Evolutionary conservation across 2,797 vertebrate genomes (phyloP), one percentile per base, ranked within the genome.

Genomic region (Hemitrygon akajei): DNA sequence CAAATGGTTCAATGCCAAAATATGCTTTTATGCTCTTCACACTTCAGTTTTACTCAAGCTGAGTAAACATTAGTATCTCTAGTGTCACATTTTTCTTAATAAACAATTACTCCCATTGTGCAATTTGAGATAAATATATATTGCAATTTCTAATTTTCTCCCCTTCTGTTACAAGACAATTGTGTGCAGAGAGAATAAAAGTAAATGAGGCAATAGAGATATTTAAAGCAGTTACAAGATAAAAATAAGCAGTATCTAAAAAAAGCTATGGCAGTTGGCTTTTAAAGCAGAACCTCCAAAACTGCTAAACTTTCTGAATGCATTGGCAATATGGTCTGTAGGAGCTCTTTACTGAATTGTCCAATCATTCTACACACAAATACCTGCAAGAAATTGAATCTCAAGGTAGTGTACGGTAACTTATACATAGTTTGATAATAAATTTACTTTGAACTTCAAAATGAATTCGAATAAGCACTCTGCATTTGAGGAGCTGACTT

Each of bases 161-260:
- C 63, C 37, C 79, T 80, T 79, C 34, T 47, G 47, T 47, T 47
- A 47, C 47, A 47, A 47, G 47, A 76, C 40, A 93, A 76, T 75
- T 56, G 40, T 93, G 71, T n/a, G 91, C 40, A 93, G 37, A 93
- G 40, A 56, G 47, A 25, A 76, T 93, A 93, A 93, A 93, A 89
- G 16, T 37, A 66, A 93, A 73, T 2, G 73, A 56, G 40, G 27
- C 40, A 58, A 93, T 76, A 75, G 69, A 76, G 37, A 76, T 76
- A 76, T 76, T 18, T 56, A 93, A 93, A 93, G 60, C 91, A 93
- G 40, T 71, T 56, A 93, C 16, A 47, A 47, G 37, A 56, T 76
- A 56, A 76, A 75, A 22, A 73, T 37, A 76, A 75, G 47, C 40
- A 93, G 27, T 76, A 56, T 93, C 11, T 22, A 40, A 11, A 30